Base-by-base conservation (phyloP, 2,888 invertebrate species). In the Trichogramma evanescens region DNA sequence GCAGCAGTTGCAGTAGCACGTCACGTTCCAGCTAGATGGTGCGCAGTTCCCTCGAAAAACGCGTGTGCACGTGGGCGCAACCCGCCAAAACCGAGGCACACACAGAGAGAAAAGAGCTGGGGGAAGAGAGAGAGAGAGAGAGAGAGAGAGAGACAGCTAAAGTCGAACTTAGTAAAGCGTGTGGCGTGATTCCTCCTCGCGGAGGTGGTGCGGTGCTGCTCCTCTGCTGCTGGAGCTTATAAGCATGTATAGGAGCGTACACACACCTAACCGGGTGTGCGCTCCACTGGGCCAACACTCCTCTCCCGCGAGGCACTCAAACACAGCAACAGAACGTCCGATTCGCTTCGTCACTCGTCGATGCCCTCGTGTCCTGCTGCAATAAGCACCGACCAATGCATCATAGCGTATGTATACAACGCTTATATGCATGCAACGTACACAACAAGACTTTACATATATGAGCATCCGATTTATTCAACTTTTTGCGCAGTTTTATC, bases 281-380 rank as follows among this genome's bases (percentile, higher is more conserved):
- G 77, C 77, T 77, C 77, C 76, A 77, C 69, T 77, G 77, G 76
- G 76, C 77, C 77, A 77, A 74, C 72, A 70, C 68, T 71, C 69
- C 69, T 67, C 69, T 69, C 71, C 71, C 70, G 64, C 71, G 70
- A 68, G 69, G 58, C 13, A 9, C 13, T 10, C 13, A 10, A 10
- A 7, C 8, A 50, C 13, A 50, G 9, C 50, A 50, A 7, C 26
- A 26, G 26, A 26, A 26, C 26, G 26, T 26, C 26, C 26, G 26
- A 26, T 26, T 26, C 26, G 26, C 26, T 26, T 26, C 26, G 26
- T 26, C 26, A 26, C 26, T 26, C 26, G 26, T 26, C 26, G 26
- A 26, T 26, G 26, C 26, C 26, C 26, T 26, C 26, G 26, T 26
- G 26, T 26, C 26, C 26, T 26, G 26, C 26, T 26, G 26, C 26